Base-by-base conservation (phyloP, 2,797 vertebrate genomes). In the Eulemur rubriventer region DNA sequence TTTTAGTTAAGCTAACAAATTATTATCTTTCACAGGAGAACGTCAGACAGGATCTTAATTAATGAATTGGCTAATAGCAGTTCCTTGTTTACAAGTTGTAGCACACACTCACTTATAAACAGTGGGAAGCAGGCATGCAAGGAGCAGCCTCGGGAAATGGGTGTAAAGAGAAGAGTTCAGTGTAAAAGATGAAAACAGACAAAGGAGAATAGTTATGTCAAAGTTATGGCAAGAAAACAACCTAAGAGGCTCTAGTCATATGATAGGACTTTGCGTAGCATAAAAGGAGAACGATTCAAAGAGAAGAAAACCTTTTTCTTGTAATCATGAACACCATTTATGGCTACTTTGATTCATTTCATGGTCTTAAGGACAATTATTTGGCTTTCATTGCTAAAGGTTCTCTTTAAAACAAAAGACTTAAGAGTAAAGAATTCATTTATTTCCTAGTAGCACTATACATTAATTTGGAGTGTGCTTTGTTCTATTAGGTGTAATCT, bases 331-430 rank as follows among this genome's bases (percentile, higher is more conserved):
- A 90, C 81, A 79, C 50, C 79, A 93, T 94, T 97, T 89, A 88
- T 43, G 28, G 70, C 80, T 93, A 28, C 41, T 92, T 90, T 90
- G 89, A 97, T 92, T 96, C 89, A 95, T 96, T 97, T 92, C 91
- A 91, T 92, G 65, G 86, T 93, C 88, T 87, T 96, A 81, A 91
- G 90, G 50, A 94, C 72, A 95, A 96, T 95, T 93, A 97, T 95
- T 94, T 43, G n/a, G 61, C 67, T 94, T 95, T 96, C 87, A 96
- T 84, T 86, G n/a, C 76, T 85, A 95, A 96, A 96, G 95, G 61
- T 91, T 94, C 89, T 95, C 89, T 41, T 95, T 73, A 96, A 97
- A 97, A 97, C 87, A 97, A 96, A 97, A 95, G 93, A 73, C 94
- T 87, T 90, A 67, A 89, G 46, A 91, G n/a, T 88, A 96, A 97